Evolutionary conservation across 2,797 vertebrate species (phyloP).

Genomic region (Melanitta fusca): DNA sequence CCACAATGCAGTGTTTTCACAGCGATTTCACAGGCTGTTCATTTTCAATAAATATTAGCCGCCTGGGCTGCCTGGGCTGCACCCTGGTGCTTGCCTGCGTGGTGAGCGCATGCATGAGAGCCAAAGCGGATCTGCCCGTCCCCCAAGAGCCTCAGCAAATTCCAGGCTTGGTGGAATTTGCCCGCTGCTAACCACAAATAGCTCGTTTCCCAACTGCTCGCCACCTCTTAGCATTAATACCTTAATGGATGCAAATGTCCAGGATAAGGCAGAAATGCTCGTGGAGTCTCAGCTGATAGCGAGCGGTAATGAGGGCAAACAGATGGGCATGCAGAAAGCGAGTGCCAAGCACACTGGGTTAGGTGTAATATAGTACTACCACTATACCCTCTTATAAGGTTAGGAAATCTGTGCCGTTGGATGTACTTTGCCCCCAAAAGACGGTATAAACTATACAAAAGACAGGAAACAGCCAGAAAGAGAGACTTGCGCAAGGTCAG

Average conservation of each 20-base stretch:
- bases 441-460: background rate
- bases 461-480: background rate
- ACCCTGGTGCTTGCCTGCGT: background rate
- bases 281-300: conserved; percentile 10
- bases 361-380: background rate
- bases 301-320: conserved; percentile 1
- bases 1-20: conserved; percentile 37
- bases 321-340: conserved; percentile 6
- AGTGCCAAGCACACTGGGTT: background rate
- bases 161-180: background rate
- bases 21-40: conserved; percentile 56
- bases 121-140: background rate
- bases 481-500: background rate
- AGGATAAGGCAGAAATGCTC: background rate
- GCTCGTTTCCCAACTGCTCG: background rate
- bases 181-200: conserved; percentile 8
- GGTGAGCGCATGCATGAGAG: accelerated
- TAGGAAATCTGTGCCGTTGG: background rate
- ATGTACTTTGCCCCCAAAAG: background rate
- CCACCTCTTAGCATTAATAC: background rate
- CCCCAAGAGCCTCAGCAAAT: background rate
- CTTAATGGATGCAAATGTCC: background rate
- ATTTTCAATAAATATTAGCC: conserved; percentile 41
- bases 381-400: background rate
- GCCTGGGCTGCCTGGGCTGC: background rate